Conservation (phyloP, 2,113 vertebrate genomes). For the Dicentrarchus labrax region DNA sequence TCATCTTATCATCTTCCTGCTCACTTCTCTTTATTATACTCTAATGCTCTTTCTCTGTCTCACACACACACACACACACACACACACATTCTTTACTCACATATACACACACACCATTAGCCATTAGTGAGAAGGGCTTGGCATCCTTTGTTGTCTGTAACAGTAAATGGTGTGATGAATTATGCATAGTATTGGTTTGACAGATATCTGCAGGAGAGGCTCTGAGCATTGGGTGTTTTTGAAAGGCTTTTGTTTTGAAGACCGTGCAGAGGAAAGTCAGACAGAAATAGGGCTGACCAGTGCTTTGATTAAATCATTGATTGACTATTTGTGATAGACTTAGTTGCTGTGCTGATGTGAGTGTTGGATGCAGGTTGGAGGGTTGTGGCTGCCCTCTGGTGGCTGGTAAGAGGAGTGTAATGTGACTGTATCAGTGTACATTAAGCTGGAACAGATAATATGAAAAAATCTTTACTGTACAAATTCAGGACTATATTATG, state of each 20-base stretch:
- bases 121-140: constrained; percentile 72
- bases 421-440: fast-evolving
- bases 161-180: constrained; percentile 78
- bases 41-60: constrained; percentile 43
- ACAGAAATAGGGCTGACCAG: not conserved
- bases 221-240: constrained; percentile 35
- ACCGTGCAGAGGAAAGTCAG: not conserved
- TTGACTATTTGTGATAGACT: not conserved
- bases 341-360: not conserved
- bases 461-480: not conserved
- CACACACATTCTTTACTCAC: constrained; percentile 6
- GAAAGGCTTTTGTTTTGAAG: constrained; percentile 28
- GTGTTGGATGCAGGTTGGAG: not conserved
- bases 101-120: constrained; percentile 72
- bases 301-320: constrained; percentile 5
- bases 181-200: constrained; percentile 74
- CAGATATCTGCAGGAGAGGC: constrained; percentile 28
- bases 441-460: not conserved
- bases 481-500: not conserved
- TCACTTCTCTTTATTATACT: constrained; percentile 42
- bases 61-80: constrained; percentile 43
- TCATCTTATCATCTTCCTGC: constrained; percentile 28
- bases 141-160: constrained; percentile 58
- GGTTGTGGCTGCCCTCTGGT: constrained; percentile 54
- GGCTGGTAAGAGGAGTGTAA: constrained; percentile 14